Conservation (phyloP, 2,797 vertebrate genomes). For the Chelidonichthys spinosus region DNA sequence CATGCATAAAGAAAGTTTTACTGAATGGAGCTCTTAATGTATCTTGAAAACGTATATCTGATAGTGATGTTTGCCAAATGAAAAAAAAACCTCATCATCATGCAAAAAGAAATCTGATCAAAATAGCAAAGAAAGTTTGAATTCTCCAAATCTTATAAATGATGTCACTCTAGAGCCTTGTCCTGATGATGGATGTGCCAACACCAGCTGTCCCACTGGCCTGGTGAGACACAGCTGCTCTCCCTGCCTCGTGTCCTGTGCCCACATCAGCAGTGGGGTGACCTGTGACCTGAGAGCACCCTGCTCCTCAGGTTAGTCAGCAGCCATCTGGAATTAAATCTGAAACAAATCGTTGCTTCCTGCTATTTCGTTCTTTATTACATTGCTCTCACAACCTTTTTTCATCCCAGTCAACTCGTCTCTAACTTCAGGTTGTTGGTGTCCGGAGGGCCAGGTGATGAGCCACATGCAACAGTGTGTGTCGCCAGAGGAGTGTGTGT, state of each 20-base stretch:
- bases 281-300: slow-evolving; percentile 69
- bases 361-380: not conserved
- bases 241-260: slow-evolving; percentile 89
- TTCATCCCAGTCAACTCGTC: not conserved
- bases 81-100: not conserved
- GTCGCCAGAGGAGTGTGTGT: slow-evolving; percentile 84
- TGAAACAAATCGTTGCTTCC: not conserved
- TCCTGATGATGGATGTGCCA: slow-evolving; percentile 81
- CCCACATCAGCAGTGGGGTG: slow-evolving; percentile 79
- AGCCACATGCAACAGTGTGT: slow-evolving; percentile 82
- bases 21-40: not conserved
- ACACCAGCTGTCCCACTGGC: slow-evolving; percentile 82
- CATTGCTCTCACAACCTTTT: not conserved
- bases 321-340: not conserved
- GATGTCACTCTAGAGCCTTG: slow-evolving; percentile 80
- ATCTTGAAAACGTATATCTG: not conserved
- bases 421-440: slow-evolving; percentile 89
- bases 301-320: slow-evolving; percentile 87
- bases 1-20: not conserved
- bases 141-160: not conserved
- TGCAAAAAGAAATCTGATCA: not conserved
- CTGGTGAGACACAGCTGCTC: slow-evolving; percentile 82
- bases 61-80: slow-evolving; percentile 3
- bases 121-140: not conserved
- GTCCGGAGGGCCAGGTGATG: slow-evolving; percentile 86